Base-by-base conservation (phyloP, 2,888 invertebrate genomes). In the Podotricha telesiphe region DNA sequence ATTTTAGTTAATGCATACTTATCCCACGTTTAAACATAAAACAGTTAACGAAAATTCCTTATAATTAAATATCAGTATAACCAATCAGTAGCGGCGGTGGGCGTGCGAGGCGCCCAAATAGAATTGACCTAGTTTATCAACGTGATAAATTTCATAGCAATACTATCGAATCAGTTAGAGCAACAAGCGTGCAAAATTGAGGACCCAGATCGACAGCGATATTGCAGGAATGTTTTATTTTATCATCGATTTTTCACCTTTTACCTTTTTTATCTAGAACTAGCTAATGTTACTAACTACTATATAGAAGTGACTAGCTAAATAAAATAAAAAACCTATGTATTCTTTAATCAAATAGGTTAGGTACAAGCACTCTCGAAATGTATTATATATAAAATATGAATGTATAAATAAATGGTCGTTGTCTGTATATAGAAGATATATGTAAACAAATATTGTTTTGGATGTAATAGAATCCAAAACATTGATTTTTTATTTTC, bases 41-140 rank as follows among this genome's bases (percentile, higher is more conserved):
- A 20, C 8, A 34, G 20, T 50, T 62, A 37, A 13, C 51, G 15
- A 28, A 67, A 59, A 67, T n/a, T 19, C 11, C 22, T n/a, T 40
- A 50, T 40, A 20, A 47, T 66, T 66, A 66, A 65, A 61, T 67
- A 51, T 61, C 51, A 51, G 48, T 59, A 53, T 61, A 61, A 67
- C 53, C 59, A 59, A 61, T 61, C 51, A 53, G n/a, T n/a, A 20
- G 48, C 58, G 48, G 40, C 10, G 47, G 40, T 6, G 50, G 20
- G 67, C 42, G 59, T n/a, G 40, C 42, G 67, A 53, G 59, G 53
- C 58, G 34, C 37, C 37, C 47, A 65, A 61, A 65, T 59, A 61
- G 61, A 65, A 65, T 55, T 68, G 70, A 70, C 70, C 70, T 17
- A 70, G 68, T 68, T 70, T 51, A 42, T 42, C 63, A 42, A 59